Evolutionary conservation across 2,888 invertebrate species (phyloP), one percentile per base, ranked within the genome.

Genomic region (Eulithis prunata): DNA sequence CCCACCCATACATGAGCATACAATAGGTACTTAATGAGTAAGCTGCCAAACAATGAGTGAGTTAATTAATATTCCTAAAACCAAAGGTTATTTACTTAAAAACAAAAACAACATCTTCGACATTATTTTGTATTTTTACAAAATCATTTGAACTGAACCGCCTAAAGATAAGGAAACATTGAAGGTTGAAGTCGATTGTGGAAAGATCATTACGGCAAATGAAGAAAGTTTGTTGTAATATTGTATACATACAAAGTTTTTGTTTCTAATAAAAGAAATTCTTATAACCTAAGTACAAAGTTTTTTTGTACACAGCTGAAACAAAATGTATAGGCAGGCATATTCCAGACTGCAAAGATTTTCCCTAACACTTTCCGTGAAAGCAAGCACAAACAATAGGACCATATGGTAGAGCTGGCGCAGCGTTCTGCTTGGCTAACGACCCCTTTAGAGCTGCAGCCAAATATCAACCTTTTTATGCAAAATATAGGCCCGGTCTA

Each of bases 11-110:
- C 58, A 52, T 52, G 10, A 12, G 2, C 13, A 1, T n/a, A 2
- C 21, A 21, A 21, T 21, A 21, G 21, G 21, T 21, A 49, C 47
- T 10, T 45, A 56, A 43, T 36, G 14, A 56, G 32, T 59, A 14
- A 10, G 56, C 43, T 61, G 47, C n/a, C 57, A 68, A 68, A 68
- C 69, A 73, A 71, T 71, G 61, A 63, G 60, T 66, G 66, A 51
- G 52, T 41, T 12, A 41, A 70, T 71, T 70, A 64, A 69, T 71
- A 73, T 73, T 71, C 69, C 55, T 62, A 69, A 63, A 66, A 70
- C 64, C 69, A 69, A 69, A 71, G 71, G 71, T 66, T 60, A 70
- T 51, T 14, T 47, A n/a, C 61, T 43, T 46, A 11, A 58, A 66
- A 73, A 60, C 47, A 55, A 41, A 53, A 61, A 54, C 46, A 49